These are phyloP conservation scores for Cirrhinus molitorella DNA, from an alignment of 2,797 vertebrate genomes.

Conservation along the genomic window DNA sequence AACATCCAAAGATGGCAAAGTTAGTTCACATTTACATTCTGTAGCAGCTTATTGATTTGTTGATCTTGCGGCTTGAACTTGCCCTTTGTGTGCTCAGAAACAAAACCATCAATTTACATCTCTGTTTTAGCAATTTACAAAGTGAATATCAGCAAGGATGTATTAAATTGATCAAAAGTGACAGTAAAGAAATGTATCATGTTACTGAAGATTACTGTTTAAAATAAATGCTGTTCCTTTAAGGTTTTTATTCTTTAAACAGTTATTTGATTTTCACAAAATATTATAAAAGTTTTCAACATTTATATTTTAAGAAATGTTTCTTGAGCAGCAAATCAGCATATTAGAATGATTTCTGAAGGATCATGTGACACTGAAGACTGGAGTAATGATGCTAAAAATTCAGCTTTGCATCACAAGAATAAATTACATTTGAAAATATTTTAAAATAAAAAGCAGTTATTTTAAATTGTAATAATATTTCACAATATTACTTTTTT, in stretches of 20 bases:
- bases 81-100: background rate
- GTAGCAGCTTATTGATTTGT: constrained; percentile 6
- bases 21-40: constrained; percentile 63
- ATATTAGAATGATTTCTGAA: background rate
- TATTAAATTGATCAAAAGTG: background rate
- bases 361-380: background rate
- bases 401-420: background rate
- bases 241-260: background rate
- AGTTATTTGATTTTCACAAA: background rate
- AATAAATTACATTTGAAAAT: background rate
- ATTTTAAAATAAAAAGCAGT: background rate
- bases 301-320: background rate
- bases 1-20: constrained; percentile 93
- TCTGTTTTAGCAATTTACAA: background rate
- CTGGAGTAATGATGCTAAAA: background rate
- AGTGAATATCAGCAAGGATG: background rate
- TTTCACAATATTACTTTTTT: background rate
- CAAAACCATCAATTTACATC: background rate
- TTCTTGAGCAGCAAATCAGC: background rate
- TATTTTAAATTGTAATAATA: background rate
- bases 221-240: background rate
- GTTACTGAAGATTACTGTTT: too few species aligned
- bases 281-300: background rate
- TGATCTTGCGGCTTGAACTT: background rate
- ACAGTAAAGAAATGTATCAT: background rate